phyloP scores from a whole-genome alignment of 2,113 vertebrate species.

The Mus musculus region DNA sequence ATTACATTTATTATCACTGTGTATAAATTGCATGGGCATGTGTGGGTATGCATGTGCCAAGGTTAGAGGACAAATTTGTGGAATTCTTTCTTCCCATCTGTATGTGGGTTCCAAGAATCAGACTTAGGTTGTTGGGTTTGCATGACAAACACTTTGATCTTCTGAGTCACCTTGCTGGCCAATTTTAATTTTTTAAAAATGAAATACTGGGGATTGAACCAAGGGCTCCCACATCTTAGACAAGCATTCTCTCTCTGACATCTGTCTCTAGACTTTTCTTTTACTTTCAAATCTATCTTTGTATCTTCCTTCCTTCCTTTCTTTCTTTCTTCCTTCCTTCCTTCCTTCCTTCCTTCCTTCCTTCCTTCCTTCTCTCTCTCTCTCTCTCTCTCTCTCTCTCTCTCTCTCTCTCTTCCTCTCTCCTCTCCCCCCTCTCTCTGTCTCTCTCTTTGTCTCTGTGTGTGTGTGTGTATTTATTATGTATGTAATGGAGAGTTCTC shows the following conservation, averaged over 20 bases:
- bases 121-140: background rate
- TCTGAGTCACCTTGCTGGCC: background rate
- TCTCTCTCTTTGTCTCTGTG: background rate
- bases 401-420: background rate
- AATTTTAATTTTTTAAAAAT: background rate
- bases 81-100: background rate
- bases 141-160: background rate
- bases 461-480: background rate
- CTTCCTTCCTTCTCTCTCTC: no score
- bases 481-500: background rate
- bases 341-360: no score
- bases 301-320: fast-evolving
- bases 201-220: background rate
- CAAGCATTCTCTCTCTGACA: background rate
- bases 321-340: background rate
- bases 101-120: background rate
- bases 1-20: background rate
- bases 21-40: background rate
- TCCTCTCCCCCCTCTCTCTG: background rate
- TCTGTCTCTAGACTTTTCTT: background rate
- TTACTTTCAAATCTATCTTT: background rate
- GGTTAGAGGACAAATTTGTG: background rate
- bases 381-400: background rate
- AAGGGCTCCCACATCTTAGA: background rate
- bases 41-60: background rate